Base-by-base conservation (phyloP, 1,140 invertebrate species). In the Oedothorax gibbosus region DNA sequence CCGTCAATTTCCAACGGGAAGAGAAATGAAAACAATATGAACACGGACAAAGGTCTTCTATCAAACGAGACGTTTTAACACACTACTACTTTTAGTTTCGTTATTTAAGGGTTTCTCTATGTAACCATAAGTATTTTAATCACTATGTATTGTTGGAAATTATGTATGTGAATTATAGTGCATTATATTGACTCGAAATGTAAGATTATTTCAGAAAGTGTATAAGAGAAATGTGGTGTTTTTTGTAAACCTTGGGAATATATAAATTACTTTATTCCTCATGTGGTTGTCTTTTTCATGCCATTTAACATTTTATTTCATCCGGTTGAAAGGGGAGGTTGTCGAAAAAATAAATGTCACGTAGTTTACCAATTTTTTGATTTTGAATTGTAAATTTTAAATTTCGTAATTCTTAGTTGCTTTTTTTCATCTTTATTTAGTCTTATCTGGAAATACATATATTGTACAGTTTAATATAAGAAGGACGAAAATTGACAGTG, bases 81-180 rank as follows among this genome's bases (percentile, higher is more conserved):
- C 71, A n/a, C 51, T 57, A 21, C 57, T n/a, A 71, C 49, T 56
- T 12, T 57, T 73, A 20, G 20, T 57, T 62, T 62, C 57, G 71
- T 73, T 54, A 9, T 20, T 72, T 51, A 20, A 72, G 14, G 0
- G 49, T 72, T 56, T 73, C 71, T 73, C 51, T 56, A 56, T 73
- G 54, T 73, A 73, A 73, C 71, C 10, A 73, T 73, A 56, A 35
- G 71, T 73, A 73, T 73, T 73, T 73, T 73, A 73, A 73, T 73
- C 71, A 7, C 49, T 20, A 15, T 51, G 15, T 53, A 72, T 51
- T 72, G 69, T 51, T 72, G 20, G 11, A 72, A 72, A 72, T 73
- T 73, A 7, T 56, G 50, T 73, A 35, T 57, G 71, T 73, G 53
- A 73, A 18, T 73, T 11, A 12, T 73, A 73, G 71, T 21, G 53